These are phyloP conservation scores for Volucella inflata DNA, from an alignment of 2,888 invertebrate genomes.

Conservation along the genomic window DNA sequence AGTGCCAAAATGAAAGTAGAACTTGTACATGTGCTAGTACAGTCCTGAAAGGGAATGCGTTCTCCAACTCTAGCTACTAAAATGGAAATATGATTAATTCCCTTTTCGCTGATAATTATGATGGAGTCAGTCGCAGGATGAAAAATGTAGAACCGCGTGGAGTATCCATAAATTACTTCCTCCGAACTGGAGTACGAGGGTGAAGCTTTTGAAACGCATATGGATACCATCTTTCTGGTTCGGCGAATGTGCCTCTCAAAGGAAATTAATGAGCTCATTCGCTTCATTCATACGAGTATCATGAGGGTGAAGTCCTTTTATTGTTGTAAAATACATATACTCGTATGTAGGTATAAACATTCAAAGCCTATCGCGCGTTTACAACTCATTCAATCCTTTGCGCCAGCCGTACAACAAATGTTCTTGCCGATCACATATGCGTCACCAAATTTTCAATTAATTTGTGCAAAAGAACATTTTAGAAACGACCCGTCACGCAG, in stretches of 20 bases:
- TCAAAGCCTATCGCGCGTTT: conserved; percentile 45
- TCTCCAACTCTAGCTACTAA: neutral
- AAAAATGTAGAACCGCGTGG: conserved; percentile 22
- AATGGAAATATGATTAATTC: conserved; percentile 67
- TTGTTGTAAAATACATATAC: no score
- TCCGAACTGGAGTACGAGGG: no score
- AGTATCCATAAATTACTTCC: conserved; percentile 66
- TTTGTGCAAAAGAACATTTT: conserved; percentile 42
- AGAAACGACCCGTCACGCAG: conserved; percentile 23
- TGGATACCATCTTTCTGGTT: neutral
- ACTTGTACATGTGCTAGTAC: conserved; percentile 21
- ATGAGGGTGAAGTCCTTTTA: conserved; percentile 13
- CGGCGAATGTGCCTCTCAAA: conserved; percentile 32
- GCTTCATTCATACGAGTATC: no score
- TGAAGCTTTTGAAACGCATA: no score
- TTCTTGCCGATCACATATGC: conserved; percentile 38
- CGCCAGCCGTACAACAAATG: neutral
- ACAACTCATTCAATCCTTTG: conserved; percentile 19
- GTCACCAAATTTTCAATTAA: conserved; percentile 72
- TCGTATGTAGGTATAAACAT: no score
- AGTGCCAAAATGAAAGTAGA: neutral
- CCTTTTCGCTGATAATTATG: conserved; percentile 44
- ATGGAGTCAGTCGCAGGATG: conserved; percentile 56
- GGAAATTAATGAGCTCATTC: conserved; percentile 68
- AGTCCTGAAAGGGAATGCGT: conserved; percentile 14